phyloP scores from a whole-genome alignment of 2,888 invertebrate genomes.

The Cloeon dipterum region DNA sequence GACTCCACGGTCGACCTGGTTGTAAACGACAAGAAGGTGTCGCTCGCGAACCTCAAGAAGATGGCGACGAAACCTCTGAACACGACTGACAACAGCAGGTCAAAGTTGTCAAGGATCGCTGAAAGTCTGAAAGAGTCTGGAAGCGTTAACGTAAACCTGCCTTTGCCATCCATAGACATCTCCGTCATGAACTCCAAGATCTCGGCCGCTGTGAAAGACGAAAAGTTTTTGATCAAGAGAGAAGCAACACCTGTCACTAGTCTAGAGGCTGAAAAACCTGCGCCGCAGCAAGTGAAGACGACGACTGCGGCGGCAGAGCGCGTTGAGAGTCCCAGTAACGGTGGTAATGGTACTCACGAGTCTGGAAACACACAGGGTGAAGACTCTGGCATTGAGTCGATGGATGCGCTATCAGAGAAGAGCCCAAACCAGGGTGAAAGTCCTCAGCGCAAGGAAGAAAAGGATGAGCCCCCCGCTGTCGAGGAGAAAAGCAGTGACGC shows the following conservation, averaged over 20 bases:
- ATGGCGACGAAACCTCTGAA: neutral
- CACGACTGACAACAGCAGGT: neutral
- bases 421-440: conserved; percentile 71
- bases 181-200: neutral
- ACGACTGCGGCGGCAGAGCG: conserved; percentile 1
- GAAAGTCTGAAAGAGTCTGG: neutral
- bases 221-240: conserved; percentile 3
- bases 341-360: conserved; percentile 11
- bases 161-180: neutral
- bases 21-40: neutral
- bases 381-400: conserved; percentile 78
- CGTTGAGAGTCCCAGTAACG: conserved; percentile 1
- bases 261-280: neutral
- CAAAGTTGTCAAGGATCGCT: neutral
- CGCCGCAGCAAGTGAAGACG: neutral
- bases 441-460: conserved; percentile 19
- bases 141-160: too few relatives aligned
- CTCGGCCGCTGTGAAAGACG: neutral
- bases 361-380: conserved; percentile 38
- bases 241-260: too few relatives aligned
- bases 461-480: too few relatives aligned
- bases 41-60: neutral
- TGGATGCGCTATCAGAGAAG: conserved; percentile 84
- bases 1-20: neutral
- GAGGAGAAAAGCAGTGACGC: too few relatives aligned